Percentiles rank a stretch among this genome's conserved stretches.
phyloP scores from a whole-genome alignment of 2,888 invertebrate genomes.

The Galeruca laticollis region DNA sequence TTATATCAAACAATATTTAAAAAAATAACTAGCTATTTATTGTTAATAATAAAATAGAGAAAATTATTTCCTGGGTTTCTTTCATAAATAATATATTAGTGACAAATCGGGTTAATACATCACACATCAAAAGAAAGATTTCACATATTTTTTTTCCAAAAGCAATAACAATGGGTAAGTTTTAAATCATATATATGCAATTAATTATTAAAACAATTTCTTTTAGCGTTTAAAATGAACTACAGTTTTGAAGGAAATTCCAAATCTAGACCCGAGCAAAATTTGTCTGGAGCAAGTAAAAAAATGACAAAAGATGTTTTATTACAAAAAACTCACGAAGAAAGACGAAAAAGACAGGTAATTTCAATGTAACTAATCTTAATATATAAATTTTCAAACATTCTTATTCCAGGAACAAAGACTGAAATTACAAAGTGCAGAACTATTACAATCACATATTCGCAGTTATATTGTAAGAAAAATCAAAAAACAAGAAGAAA shows the following conservation, averaged over 20 bases:
- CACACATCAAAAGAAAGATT: conserved; percentile 6
- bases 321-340: conserved; percentile 84
- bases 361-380: conserved; percentile 28
- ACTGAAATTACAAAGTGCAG: conserved; percentile 79
- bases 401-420: conserved; percentile 73
- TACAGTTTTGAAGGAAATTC: conserved; percentile 92
- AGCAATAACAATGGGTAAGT: conserved; percentile 22
- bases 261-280: conserved; percentile 88
- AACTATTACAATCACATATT: conserved; percentile 85
- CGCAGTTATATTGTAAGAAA: conserved; percentile 81
- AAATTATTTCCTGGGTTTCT: neutral
- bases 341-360: conserved; percentile 89
- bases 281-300: conserved; percentile 87
- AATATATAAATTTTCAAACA: neutral
- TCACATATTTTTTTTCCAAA: neutral
- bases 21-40: neutral
- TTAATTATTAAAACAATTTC: neutral
- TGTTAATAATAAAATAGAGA: neutral
- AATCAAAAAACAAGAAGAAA: conserved; percentile 74
- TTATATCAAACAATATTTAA: neutral
- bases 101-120: neutral
- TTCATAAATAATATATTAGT: neutral
- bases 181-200: neutral
- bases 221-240: conserved; percentile 64
- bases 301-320: conserved; percentile 79